Evolutionary conservation across 1,140 invertebrate species (phyloP).

Genomic region (Drosophila tropicalis): DNA sequence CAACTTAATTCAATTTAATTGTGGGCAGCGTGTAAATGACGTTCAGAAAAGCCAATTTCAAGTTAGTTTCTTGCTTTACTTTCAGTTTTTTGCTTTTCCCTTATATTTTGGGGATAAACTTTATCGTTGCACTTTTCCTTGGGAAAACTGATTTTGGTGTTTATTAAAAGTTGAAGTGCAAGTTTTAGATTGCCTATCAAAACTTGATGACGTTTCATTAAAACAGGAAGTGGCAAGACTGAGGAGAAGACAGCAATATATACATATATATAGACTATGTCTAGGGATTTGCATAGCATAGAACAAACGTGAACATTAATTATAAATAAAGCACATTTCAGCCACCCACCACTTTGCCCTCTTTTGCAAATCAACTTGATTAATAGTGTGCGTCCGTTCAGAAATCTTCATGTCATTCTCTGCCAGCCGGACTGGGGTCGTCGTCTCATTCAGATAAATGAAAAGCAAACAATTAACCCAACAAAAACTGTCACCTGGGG

Average conservation of each 20-base stretch:
- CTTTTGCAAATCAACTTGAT: conserved; percentile 68
- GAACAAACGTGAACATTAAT: conserved; percentile 61
- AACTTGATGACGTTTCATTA: conserved; percentile 78
- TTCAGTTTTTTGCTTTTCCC: not conserved
- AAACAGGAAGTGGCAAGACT: conserved; percentile 30
- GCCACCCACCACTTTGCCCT: conserved; percentile 28
- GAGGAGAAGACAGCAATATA: conserved; percentile 2
- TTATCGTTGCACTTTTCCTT: conserved; percentile 15
- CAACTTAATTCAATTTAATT: conserved; percentile 79
- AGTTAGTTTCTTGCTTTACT: not conserved
- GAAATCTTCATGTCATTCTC: conserved; percentile 55
- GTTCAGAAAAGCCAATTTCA: conserved; percentile 29
- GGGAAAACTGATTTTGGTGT: conserved; percentile 28
- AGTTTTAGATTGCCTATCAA: conserved; percentile 50
- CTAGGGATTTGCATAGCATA: conserved; percentile 64
- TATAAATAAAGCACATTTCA: conserved; percentile 65
- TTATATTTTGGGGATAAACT: conserved; percentile 5
- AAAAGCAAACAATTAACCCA: conserved; percentile 75
- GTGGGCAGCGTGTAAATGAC: conserved; percentile 73
- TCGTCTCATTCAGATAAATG: conserved; percentile 62
- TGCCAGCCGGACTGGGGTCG: not conserved
- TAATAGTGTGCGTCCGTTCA: conserved; percentile 71
- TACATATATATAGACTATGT: conserved; percentile 24
- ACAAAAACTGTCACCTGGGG: conserved; percentile 65
- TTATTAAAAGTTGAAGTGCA: conserved; percentile 18